Conservation (phyloP, 1,140 invertebrate genomes). For the Penaeus chinensis region DNA sequence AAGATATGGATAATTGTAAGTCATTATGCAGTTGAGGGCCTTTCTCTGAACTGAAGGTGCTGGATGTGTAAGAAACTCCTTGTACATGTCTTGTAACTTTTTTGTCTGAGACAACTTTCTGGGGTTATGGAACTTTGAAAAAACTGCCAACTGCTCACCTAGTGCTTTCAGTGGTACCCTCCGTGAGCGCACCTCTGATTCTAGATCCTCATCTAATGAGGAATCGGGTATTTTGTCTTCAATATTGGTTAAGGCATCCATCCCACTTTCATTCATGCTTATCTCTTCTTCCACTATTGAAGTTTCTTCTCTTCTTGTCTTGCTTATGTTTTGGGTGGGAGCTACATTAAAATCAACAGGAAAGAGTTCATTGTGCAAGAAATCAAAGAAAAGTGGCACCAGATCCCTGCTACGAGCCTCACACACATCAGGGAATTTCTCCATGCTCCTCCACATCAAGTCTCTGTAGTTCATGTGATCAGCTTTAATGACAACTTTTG, state of each 20-base stretch:
- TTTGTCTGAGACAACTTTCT: slow-evolving; percentile 80
- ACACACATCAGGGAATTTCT: slow-evolving; percentile 77
- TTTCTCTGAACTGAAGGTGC: slow-evolving; percentile 84
- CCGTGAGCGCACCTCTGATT: slow-evolving; percentile 24
- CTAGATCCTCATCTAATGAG: slow-evolving; percentile 30
- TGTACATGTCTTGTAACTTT: slow-evolving; percentile 80
- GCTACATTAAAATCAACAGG: slow-evolving; percentile 62
- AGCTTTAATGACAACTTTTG: slow-evolving; percentile 57
- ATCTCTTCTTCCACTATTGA: not conserved
- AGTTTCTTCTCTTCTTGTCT: not conserved
- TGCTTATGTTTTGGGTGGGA: slow-evolving; percentile 66
- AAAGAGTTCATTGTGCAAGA: slow-evolving; percentile 73
- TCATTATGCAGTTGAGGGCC: slow-evolving; percentile 85
- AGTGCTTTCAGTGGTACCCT: slow-evolving; percentile 70
- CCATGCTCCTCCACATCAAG: slow-evolving; percentile 84
- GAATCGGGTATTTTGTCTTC: not conserved
- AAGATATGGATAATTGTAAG: slow-evolving; percentile 84
- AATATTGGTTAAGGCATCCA: not conserved
- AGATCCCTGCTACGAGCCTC: slow-evolving; percentile 84
- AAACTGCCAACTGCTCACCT: slow-evolving; percentile 79
- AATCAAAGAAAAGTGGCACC: slow-evolving; percentile 81
- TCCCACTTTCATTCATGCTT: not conserved
- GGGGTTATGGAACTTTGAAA: slow-evolving; percentile 85
- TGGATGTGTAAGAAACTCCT: slow-evolving; percentile 82
- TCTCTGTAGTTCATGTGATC: slow-evolving; percentile 82